These are phyloP conservation scores for Pammene fasciana DNA, from an alignment of 2,888 invertebrate genomes.

Conservation along the genomic window DNA sequence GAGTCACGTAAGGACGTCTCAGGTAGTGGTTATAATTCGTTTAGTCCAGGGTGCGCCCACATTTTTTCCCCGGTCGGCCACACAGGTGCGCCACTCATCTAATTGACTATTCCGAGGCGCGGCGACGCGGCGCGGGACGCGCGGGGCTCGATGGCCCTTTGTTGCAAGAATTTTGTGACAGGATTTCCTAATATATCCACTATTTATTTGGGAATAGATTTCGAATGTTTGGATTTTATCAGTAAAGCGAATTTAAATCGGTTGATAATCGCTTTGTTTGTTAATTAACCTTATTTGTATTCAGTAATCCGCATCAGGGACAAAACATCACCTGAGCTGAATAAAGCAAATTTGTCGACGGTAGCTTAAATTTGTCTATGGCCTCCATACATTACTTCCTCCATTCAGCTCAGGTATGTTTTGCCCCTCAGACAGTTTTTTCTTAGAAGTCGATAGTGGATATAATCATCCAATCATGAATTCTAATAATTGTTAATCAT, in stretches of 20 bases:
- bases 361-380: too few species aligned
- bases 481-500: conserved; percentile 4
- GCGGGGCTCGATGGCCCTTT: conserved; percentile 67
- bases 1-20: conserved; percentile 62
- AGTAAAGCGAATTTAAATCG: conserved; percentile 29
- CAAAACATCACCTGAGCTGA: too few species aligned
- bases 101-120: conserved; percentile 78
- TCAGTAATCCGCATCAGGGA: conserved; percentile 19
- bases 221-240: conserved; percentile 32
- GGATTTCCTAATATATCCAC: conserved; percentile 54
- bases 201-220: conserved; percentile 51
- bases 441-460: conserved; percentile 2
- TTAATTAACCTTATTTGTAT: conserved; percentile 34
- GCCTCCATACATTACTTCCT: too few species aligned
- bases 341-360: too few species aligned
- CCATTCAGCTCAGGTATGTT: too few species aligned
- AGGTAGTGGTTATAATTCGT: conserved; percentile 83
- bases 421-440: neutral
- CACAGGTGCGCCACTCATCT: conserved; percentile 79
- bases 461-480: neutral
- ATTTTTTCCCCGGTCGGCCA: conserved; percentile 76
- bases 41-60: conserved; percentile 79
- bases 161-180: conserved; percentile 57
- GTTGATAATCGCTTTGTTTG: conserved; percentile 23
- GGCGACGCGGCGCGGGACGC: conserved; percentile 58